phyloP scores from a whole-genome alignment of 2,113 vertebrate genomes.

The Machaerirhynchus nigripectus region DNA sequence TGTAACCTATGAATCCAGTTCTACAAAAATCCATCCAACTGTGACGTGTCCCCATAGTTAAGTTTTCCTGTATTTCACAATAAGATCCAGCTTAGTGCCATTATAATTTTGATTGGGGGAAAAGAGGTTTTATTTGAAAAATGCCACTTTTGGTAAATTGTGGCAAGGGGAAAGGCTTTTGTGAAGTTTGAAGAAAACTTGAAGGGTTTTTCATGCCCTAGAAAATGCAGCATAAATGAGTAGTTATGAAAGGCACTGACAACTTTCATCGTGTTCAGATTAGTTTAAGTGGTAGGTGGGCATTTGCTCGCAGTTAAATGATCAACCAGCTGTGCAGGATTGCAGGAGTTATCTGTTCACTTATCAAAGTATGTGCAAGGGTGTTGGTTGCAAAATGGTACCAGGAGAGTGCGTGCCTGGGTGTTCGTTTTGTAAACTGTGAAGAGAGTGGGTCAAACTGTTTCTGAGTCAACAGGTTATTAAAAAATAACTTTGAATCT shows the following conservation, averaged over 20 bases:
- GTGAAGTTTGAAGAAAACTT: neutral
- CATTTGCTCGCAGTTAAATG: conserved; percentile 20
- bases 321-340: conserved; percentile 17
- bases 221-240: neutral
- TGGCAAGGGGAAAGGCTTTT: neutral
- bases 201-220: neutral
- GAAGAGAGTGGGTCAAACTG: conserved; percentile 2
- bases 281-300: neutral
- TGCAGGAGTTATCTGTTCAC: conserved; percentile 19
- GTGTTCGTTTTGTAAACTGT: neutral
- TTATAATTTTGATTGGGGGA: neutral
- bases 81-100: neutral
- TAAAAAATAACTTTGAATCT: neutral
- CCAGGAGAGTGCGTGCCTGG: neutral
- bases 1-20: neutral
- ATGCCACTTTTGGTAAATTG: neutral
- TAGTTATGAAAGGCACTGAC: neutral
- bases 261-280: neutral
- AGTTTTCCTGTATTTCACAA: neutral
- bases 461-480: conserved; percentile 19
- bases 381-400: conserved; percentile 27
- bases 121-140: neutral
- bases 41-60: neutral
- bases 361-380: conserved; percentile 34
- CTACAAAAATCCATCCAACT: neutral